Evolutionary conservation across 2,797 vertebrate species (phyloP).

Genomic region (Coluber constrictor): DNA sequence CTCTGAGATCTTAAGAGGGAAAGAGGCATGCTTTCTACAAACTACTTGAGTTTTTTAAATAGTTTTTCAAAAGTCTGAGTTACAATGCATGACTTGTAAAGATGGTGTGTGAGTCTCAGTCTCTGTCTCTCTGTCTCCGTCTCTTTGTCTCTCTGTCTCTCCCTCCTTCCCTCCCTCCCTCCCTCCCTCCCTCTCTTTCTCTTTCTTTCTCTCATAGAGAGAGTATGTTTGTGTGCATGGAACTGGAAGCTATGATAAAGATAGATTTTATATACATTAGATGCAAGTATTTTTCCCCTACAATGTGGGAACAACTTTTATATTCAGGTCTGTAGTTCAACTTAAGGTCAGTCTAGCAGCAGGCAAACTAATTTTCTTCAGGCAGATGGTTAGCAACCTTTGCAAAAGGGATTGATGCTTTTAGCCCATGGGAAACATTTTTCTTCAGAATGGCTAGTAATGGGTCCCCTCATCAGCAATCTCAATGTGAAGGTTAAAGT

Average conservation of each 20-base stretch:
- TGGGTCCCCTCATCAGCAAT: not conserved
- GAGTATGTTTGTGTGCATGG: not conserved
- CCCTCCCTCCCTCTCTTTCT: too few relatives aligned
- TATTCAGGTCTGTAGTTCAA: conserved; percentile 23
- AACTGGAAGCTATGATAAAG: not conserved
- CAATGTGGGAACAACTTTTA: conserved; percentile 10
- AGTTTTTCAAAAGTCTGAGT: accelerated
- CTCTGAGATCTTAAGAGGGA: not conserved
- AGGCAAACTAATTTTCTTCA: conserved; percentile 33
- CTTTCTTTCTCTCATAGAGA: too few relatives aligned
- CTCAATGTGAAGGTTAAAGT: conserved; percentile 15
- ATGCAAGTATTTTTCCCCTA: not conserved
- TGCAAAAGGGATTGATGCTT: conserved; percentile 8
- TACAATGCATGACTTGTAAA: not conserved
- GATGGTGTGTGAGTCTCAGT: not conserved
- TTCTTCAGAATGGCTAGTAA: conserved; percentile 18
- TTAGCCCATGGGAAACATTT: conserved; percentile 14
- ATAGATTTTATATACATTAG: not conserved
- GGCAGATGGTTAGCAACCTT: conserved; percentile 15
- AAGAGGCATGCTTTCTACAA: conserved; percentile 5
- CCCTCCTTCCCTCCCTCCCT: accelerated
- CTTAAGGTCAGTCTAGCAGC: not conserved
- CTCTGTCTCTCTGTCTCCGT: accelerated
- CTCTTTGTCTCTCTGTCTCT: accelerated
- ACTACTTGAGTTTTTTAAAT: not conserved